A percentile compares a stretch with the other conserved stretches of the same genome.
phyloP scores from a whole-genome alignment of 2,113 vertebrate species.

The Peromyscus leucopus region DNA sequence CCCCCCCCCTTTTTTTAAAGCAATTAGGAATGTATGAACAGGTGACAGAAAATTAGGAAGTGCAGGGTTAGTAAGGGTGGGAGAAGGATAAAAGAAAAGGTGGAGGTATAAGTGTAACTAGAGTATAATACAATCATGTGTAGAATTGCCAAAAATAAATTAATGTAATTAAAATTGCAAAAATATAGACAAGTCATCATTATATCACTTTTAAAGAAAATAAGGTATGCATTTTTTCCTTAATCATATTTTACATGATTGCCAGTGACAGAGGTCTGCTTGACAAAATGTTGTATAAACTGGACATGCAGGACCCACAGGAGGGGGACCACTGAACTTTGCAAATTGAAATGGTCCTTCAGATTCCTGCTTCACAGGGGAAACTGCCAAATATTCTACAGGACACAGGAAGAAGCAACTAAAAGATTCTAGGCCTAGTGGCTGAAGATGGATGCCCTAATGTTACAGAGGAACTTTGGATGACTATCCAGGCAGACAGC shows the following conservation, averaged over 20 bases:
- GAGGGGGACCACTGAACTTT: too few species aligned
- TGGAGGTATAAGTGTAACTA: too few species aligned
- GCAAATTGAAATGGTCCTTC: too few species aligned
- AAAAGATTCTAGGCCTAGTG: too few species aligned
- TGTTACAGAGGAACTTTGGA: too few species aligned
- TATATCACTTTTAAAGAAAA: neutral
- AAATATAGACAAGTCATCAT: neutral
- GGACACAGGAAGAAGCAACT: too few species aligned
- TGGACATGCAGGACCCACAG: too few species aligned
- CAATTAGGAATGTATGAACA: rapidly evolving
- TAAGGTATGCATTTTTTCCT: neutral
- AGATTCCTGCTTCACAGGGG: too few species aligned
- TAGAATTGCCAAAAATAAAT: neutral
- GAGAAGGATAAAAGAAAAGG: neutral
- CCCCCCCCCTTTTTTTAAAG: neutral
- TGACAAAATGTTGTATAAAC: too few species aligned
- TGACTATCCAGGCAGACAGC: too few species aligned
- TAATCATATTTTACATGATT: neutral
- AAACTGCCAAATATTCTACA: too few species aligned
- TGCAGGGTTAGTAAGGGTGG: neutral
- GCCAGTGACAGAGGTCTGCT: neutral
- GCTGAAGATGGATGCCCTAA: too few species aligned
- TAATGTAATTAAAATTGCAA: neutral
- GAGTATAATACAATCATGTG: neutral
- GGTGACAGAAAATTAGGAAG: neutral